Conservation (phyloP, 92 coral and sea anemone species). For the Porites evermanni region DNA sequence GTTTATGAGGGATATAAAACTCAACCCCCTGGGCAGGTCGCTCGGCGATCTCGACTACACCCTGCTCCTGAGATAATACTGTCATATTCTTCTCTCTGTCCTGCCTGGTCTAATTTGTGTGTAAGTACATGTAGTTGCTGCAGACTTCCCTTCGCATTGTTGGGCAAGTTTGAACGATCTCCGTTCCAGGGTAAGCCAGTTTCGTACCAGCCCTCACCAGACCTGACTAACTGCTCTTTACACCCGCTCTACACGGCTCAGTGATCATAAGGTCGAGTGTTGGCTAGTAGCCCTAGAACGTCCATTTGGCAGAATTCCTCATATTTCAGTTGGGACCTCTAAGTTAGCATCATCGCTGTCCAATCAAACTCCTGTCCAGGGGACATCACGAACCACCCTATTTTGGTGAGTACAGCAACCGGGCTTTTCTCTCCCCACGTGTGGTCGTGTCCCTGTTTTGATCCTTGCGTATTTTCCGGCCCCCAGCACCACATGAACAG, state of each 20-base stretch:
- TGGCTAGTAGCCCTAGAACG: constrained; percentile 9
- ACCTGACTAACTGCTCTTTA: constrained; percentile 31
- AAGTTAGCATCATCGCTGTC: constrained; percentile 1
- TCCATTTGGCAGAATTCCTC: constrained; percentile 18
- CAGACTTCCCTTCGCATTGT: neutral
- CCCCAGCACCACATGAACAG: constrained; percentile 31
- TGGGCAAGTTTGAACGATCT: neutral
- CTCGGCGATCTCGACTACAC: constrained; percentile 20
- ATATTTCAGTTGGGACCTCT: neutral
- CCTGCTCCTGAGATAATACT: constrained; percentile 10
- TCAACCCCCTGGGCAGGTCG: constrained; percentile 19
- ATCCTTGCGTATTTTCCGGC: constrained; percentile 18
- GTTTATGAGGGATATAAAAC: constrained; percentile 40
- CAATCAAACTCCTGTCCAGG: constrained; percentile 19
- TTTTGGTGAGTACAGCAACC: neutral
- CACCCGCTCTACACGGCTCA: constrained; percentile 24
- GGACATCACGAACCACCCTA: constrained; percentile 15
- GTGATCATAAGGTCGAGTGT: constrained; percentile 20
- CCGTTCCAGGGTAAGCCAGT: constrained; percentile 39
- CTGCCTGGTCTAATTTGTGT: neutral
- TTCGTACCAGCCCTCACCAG: constrained; percentile 37
- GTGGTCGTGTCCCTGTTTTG: constrained; percentile 4
- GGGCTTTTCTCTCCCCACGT: neutral
- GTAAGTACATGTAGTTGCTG: neutral
- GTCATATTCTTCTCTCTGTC: neutral